phyloP scores from a whole-genome alignment of 2,797 vertebrate species.

The Nyctalus aviator region DNA sequence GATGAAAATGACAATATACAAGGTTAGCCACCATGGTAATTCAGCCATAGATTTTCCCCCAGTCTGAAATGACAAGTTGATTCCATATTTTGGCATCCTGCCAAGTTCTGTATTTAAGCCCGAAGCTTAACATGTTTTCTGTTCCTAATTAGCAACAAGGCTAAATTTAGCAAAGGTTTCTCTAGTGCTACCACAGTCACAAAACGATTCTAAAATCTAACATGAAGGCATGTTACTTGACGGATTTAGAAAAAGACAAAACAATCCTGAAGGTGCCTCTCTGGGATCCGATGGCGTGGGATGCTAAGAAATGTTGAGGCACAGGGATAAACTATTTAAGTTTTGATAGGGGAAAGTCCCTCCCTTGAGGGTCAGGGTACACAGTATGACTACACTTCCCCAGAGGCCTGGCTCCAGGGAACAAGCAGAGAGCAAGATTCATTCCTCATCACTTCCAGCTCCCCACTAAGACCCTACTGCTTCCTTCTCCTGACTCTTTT shows the following conservation, averaged over 20 bases:
- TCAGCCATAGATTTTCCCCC: conserved; percentile 5
- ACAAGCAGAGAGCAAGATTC: not conserved
- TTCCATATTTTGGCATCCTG: conserved; percentile 69
- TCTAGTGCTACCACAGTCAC: conserved; percentile 56
- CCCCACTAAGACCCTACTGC: not conserved
- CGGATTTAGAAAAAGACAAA: conserved; percentile 68
- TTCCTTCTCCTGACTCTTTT: not conserved
- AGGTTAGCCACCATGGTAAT: conserved; percentile 18
- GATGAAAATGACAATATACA: not conserved
- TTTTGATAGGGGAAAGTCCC: not conserved
- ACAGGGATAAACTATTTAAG: conserved; percentile 30
- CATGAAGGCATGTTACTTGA: conserved; percentile 12
- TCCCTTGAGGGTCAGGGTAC: not conserved
- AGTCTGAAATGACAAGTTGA: conserved; percentile 61
- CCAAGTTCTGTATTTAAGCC: conserved; percentile 77
- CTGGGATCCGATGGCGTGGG: not conserved
- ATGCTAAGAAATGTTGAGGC: not conserved
- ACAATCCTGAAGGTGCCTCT: conserved; percentile 14
- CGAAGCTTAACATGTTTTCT: conserved; percentile 72
- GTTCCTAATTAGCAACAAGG: conserved; percentile 79
- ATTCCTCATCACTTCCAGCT: not conserved
- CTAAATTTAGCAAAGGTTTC: conserved; percentile 81
- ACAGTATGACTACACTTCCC: not conserved
- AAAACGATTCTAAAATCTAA: conserved; percentile 59
- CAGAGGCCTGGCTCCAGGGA: not conserved